Base-by-base conservation (phyloP, 1,140 invertebrate genomes). In the Caenorhabditis brenneri region DNA sequence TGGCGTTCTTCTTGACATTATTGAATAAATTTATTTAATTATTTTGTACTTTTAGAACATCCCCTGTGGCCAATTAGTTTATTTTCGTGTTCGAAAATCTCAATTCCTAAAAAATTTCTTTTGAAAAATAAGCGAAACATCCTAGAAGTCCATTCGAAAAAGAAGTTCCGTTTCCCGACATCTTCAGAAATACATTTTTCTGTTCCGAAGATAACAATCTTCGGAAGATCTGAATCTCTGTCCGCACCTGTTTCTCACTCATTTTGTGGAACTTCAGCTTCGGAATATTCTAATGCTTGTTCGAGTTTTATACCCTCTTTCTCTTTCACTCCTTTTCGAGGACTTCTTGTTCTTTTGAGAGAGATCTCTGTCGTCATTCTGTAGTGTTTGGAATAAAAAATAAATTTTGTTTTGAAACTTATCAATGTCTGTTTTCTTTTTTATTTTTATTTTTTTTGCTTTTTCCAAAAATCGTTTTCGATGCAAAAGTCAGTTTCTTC, bases 181-280 rank as follows among this genome's bases (percentile, higher is more conserved):
- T 15, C 15, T 46, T 24, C 58, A n/a, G 29, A 19, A 15, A 74
- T 33, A 19, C 29, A 7, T n/a, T 74, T 12, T 74, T 74, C 7
- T n/a, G 27, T 24, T 15, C 0, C 22, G 36, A 5, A 22, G 65
- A 74, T 74, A 10, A 74, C 9, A 24, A 74, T 74, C 65, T 46
- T 9, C 5, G 24, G n/a, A 22, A 74, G 65, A 74, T 74, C 22
- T 36, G 9, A 74, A 74, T 74, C 65, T 74, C 65, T n/a, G n/a
- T 39, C 36, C 65, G 65, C 29, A 74, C 65, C 65, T 74, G 65
- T 31, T 74, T 74, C 24, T 55, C 65, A 27, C 33, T 74, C 36
- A n/a, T n/a, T 31, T 74, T 74, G n/a, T 74, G 10, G n/a, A 12
- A 74, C 12, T 42, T n/a, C 9, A 9, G 15, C 9, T 15, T n/a